These are phyloP conservation scores for Drosophila albomicans DNA, from an alignment of 1,140 invertebrate genomes.

Conservation along the genomic window DNA sequence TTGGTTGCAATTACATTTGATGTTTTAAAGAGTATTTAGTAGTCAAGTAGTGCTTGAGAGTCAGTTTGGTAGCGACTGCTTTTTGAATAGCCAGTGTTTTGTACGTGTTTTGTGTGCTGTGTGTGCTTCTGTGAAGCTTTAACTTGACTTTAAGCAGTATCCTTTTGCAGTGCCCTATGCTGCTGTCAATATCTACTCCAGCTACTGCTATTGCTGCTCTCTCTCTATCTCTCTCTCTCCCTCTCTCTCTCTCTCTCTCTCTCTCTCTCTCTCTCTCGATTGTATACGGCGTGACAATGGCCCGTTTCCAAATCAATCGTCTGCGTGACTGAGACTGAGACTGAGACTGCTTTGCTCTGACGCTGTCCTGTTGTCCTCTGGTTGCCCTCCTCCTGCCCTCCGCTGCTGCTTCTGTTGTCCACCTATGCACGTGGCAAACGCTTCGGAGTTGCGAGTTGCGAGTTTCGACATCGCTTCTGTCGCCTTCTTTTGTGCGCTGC, in stretches of 20 bases:
- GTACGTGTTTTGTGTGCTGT: constrained; percentile 63
- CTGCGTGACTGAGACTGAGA: constrained; percentile 61
- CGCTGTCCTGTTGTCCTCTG: too few species aligned
- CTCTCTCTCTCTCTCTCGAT: constrained; percentile 5
- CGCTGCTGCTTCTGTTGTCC: background rate
- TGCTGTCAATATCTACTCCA: background rate
- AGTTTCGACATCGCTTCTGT: constrained; percentile 11
- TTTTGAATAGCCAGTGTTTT: constrained; percentile 60
- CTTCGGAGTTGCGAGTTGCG: background rate
- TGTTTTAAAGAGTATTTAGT: background rate
- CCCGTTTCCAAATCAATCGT: constrained; percentile 78
- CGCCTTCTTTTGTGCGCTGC: constrained; percentile 66
- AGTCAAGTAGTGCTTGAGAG: background rate
- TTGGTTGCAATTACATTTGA: too few species aligned
- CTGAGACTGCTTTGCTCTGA: background rate
- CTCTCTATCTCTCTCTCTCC: background rate
- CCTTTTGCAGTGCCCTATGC: constrained; percentile 44
- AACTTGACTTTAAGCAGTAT: constrained; percentile 61
- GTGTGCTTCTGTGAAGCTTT: constrained; percentile 13
- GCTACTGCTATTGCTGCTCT: constrained; percentile 27
- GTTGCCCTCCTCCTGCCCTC: background rate
- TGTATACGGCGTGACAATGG: constrained; percentile 76
- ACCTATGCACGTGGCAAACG: background rate
- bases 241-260: too few species aligned
- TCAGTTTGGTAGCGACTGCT: too few species aligned